Conservation (phyloP, 2,797 vertebrate genomes). For the Cetoscarus ocellatus region DNA sequence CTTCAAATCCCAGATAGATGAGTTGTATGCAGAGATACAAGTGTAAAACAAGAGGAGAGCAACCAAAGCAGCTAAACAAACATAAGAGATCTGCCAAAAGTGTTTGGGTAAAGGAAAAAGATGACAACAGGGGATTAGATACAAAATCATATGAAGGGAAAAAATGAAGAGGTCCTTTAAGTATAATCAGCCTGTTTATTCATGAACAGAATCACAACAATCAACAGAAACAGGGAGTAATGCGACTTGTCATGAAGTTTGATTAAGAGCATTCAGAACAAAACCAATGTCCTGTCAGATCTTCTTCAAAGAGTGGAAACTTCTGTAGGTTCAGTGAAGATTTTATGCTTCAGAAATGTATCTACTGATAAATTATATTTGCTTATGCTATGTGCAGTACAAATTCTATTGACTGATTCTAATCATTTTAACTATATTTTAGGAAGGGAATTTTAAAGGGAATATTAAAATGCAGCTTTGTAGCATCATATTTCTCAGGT, state of each 20-base stretch:
- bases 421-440: constrained; percentile 13
- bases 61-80: background rate
- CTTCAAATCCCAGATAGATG: constrained; percentile 91
- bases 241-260: constrained; percentile 6
- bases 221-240: background rate
- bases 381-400: background rate
- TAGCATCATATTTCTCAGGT: constrained; percentile 31
- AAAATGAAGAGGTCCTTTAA: background rate
- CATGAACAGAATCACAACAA: background rate
- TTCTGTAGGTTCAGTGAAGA: background rate
- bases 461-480: constrained; percentile 14
- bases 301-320: background rate
- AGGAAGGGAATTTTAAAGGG: constrained; percentile 28
- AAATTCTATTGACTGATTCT: constrained; percentile 16
- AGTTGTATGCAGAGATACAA: constrained; percentile 89
- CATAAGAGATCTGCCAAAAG: constrained; percentile 3
- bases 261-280: constrained; percentile 19
- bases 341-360: too few species aligned
- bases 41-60: constrained; percentile 67
- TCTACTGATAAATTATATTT: constrained; percentile 1
- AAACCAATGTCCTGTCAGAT: background rate
- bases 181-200: background rate
- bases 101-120: constrained; percentile 1
- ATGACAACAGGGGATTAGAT: background rate
- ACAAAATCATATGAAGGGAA: background rate